Evolutionary conservation across 1,140 invertebrate species (phyloP).

Genomic region (Cotesia glomerata): DNA sequence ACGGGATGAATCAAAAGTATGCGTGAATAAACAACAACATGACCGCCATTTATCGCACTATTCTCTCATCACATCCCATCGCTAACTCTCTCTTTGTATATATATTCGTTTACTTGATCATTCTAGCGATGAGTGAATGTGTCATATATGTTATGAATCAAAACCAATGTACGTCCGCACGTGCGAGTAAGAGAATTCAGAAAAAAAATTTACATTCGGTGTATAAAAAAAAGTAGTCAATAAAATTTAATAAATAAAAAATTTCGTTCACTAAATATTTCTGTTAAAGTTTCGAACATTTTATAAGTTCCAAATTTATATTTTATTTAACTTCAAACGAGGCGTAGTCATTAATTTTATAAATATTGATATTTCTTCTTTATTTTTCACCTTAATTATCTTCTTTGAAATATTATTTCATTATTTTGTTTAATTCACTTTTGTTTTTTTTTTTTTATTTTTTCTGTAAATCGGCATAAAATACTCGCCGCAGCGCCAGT

Average conservation of each 20-base stretch:
- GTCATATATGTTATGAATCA: not conserved
- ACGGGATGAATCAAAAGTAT: not conserved
- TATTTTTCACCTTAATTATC: not conserved
- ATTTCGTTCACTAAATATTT: not conserved
- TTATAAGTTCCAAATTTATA: too few relatives aligned
- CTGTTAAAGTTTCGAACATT: not conserved
- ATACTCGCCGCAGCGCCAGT: conserved; percentile 57
- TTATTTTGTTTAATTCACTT: not conserved
- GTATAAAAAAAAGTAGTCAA: not conserved
- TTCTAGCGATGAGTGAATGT: conserved; percentile 18
- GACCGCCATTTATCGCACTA: not conserved
- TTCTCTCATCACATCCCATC: not conserved
- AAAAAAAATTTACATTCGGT: not conserved
- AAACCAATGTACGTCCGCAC: not conserved
- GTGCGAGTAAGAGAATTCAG: not conserved
- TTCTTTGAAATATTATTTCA: not conserved
- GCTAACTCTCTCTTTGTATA: not conserved
- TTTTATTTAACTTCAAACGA: not conserved
- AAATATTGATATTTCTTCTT: not conserved
- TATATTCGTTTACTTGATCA: not conserved
- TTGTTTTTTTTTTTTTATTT: conserved; percentile 13
- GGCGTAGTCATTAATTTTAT: conserved; percentile 10
- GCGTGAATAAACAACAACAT: not conserved
- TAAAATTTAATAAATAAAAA: not conserved
- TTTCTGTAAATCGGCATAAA: conserved; percentile 21